Percentiles rank a stretch among this genome's conserved stretches.
Conservation (phyloP, 2,797 vertebrate genomes). For the Hydrocynus forskahlii region DNA sequence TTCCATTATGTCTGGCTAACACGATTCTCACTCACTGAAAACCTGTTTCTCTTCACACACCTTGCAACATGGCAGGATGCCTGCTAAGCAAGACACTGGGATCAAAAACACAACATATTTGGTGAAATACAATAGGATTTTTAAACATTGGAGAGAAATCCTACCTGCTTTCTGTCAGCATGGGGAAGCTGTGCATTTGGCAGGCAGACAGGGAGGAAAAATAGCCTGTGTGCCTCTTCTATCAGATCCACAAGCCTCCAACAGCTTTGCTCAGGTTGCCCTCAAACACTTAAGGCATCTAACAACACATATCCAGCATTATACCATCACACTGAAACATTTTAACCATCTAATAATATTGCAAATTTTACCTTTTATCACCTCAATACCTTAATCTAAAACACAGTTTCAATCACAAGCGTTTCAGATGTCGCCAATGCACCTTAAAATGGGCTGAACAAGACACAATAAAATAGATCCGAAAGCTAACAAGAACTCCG, state of each 20-base stretch:
- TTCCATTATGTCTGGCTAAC: neutral
- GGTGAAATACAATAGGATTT: too few relatives aligned
- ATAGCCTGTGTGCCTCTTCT: neutral
- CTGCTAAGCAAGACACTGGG: neutral
- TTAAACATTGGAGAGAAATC: neutral
- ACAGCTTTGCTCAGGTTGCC: conserved; percentile 14
- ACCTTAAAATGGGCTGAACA: too few relatives aligned
- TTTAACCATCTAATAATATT: neutral
- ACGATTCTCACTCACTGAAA: conserved; percentile 16
- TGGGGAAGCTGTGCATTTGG: conserved; percentile 52
- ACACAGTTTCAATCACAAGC: neutral
- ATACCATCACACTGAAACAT: neutral
- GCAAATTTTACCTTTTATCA: neutral
- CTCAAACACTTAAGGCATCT: neutral
- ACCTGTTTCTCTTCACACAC: conserved; percentile 31
- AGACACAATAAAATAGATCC: neutral
- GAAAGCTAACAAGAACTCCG: neutral
- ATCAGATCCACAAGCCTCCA: neutral
- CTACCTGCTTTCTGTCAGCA: conserved; percentile 69
- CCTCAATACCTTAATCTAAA: neutral
- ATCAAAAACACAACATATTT: neutral
- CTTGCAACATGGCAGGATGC: neutral
- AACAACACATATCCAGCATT: neutral
- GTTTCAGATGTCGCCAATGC: neutral
- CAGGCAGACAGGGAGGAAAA: conserved; percentile 1